These are phyloP conservation scores for Phrynocephalus vlangalii DNA, from an alignment of 2,797 vertebrate genomes.

Conservation along the genomic window DNA sequence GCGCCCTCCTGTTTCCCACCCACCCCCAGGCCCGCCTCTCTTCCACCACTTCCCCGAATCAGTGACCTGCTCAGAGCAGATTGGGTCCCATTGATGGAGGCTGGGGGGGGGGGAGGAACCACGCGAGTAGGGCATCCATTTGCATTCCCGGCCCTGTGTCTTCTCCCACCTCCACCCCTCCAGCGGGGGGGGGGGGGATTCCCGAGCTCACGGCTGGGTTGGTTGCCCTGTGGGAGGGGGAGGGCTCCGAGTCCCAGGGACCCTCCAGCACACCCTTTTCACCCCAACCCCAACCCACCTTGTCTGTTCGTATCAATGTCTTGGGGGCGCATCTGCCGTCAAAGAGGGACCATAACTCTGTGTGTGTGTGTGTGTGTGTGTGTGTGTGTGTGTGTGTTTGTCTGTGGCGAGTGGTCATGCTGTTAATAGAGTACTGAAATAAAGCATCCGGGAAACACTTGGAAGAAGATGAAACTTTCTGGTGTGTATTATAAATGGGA, in stretches of 20 bases:
- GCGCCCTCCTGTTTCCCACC: background rate
- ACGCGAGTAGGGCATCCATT: background rate
- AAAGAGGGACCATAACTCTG: conserved; percentile 30
- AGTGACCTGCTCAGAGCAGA: conserved; percentile 15
- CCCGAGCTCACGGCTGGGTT: background rate
- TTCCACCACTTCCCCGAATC: background rate
- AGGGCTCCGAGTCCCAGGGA: background rate
- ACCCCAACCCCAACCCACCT: background rate
- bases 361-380: background rate
- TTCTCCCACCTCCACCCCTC: background rate
- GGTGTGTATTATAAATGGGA: background rate
- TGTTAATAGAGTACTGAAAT: conserved; percentile 23
- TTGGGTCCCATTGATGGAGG: background rate
- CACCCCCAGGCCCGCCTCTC: background rate
- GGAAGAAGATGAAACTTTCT: background rate
- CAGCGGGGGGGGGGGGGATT: background rate
- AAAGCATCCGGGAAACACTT: conserved; percentile 15
- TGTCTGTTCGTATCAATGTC: background rate
- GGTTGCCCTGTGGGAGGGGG: background rate
- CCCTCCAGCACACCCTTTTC: background rate
- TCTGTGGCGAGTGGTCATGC: background rate
- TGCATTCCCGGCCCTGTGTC: background rate
- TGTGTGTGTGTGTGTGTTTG: background rate
- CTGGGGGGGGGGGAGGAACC: background rate
- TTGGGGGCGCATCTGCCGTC: conserved; percentile 1